Conservation (phyloP, 2,113 vertebrate genomes). For the Dolichallabes microphthalmus region DNA sequence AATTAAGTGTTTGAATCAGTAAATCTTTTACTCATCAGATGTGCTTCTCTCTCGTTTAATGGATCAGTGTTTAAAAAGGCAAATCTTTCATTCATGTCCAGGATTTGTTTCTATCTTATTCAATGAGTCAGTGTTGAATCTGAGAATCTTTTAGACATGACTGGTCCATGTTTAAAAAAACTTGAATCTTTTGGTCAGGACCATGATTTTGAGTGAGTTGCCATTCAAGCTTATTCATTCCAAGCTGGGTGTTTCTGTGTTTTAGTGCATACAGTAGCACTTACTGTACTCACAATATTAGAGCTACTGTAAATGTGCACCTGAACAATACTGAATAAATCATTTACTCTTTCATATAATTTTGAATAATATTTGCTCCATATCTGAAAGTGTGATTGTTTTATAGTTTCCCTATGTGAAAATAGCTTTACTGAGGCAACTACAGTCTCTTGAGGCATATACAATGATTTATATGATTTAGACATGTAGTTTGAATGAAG, state of each 20-base stretch:
- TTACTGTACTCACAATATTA: not conserved
- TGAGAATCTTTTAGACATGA: not conserved
- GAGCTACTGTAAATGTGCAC: not conserved
- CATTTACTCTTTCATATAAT: not conserved
- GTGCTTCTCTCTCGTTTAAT: not conserved
- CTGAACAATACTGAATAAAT: not conserved
- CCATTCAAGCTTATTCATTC: not conserved
- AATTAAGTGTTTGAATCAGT: not conserved
- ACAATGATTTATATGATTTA: not conserved
- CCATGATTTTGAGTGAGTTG: not conserved
- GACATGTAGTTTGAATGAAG: not conserved
- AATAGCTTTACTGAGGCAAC: not conserved
- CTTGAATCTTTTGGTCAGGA: not conserved
- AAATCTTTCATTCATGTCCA: not conserved
- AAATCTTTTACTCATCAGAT: not conserved
- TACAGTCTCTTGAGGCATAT: not conserved
- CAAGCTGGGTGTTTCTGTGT: not conserved
- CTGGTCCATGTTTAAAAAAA: not conserved
- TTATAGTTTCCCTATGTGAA: not conserved
- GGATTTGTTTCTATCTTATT: not conserved
- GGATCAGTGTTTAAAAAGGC: not conserved
- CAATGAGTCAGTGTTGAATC: not conserved
- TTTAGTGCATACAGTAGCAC: not conserved
- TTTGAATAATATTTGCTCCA: not conserved
- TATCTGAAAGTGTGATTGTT: not conserved